Evolutionary conservation across 1,140 invertebrate genomes (phyloP), one percentile per base, ranked within the genome.

Genomic region (Leptonema lineaticorne): DNA sequence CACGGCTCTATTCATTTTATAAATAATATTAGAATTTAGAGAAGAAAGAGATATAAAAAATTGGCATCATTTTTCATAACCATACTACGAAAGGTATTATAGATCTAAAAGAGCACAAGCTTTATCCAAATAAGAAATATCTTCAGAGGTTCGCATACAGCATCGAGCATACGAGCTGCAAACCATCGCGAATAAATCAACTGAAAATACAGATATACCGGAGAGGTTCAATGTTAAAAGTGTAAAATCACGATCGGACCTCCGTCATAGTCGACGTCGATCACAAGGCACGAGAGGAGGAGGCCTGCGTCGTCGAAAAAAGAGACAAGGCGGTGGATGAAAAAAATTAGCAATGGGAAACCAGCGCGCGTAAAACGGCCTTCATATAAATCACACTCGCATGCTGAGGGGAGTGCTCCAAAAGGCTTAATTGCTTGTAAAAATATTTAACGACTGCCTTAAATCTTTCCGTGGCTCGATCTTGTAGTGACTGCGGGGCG

Each of bases 401-500:
- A 41, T 9, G 16, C 37, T 9, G 37, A 41, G 24, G 50, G 9
- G 24, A 53, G 50, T 53, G 50, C 50, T 26, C 27, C 50, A 53
- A 53, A 24, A 53, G 50, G 11, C 50, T 53, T 53, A 53, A 53
- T 53, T 53, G 50, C 50, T 53, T 53, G 50, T 53, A 53, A 53
- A 53, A 53, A 53, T 53, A 53, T 53, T 53, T 53, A 53, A 53
- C 50, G 20, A 24, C 50, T 20, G 50, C 22, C 24, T 53, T 53
- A 53, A 53, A 53, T 53, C 50, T 18, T 24, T 9, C 37, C 20
- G 50, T 22, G 50, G 11, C 11, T 24, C 50, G 50, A 53, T 53
- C 50, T 9, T 53, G 50, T 53, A 53, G 22, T 53, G 50, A 53
- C 50, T 24, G 50, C 50, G 50, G 50, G 50, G 50, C 50, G 50